A percentile compares a stretch with the other conserved stretches of the same genome.
These are phyloP conservation scores for Apogon hyalosoma DNA, from an alignment of 2,797 vertebrate genomes.

Conservation along the genomic window DNA sequence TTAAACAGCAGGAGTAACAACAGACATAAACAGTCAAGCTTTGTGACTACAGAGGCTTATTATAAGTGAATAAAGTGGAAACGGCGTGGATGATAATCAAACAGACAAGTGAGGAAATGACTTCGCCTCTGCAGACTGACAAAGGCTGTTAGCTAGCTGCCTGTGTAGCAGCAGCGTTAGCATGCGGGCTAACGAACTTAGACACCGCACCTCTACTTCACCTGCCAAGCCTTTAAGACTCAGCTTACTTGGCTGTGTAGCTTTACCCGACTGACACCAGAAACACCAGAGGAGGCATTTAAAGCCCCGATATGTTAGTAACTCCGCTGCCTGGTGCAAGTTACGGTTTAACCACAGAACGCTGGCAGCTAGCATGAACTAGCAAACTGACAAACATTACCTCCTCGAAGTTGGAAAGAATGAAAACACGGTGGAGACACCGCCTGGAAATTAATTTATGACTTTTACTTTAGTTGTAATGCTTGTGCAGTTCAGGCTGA, in stretches of 20 bases:
- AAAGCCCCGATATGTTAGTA: background rate
- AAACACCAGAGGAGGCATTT: accelerated
- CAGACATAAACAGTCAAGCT: background rate
- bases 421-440: background rate
- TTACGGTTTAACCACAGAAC: conserved; percentile 36
- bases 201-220: conserved; percentile 25
- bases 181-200: conserved; percentile 70
- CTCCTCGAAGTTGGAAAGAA: background rate
- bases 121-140: conserved; percentile 63
- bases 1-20: background rate
- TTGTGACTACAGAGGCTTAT: background rate
- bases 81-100: background rate
- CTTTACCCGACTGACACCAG: background rate
- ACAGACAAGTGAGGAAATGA: conserved; percentile 61
- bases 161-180: conserved; percentile 65
- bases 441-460: background rate
- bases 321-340: conserved; percentile 21
- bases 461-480: background rate
- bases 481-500: background rate
- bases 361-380: conserved; percentile 69
- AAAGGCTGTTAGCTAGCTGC: conserved; percentile 75
- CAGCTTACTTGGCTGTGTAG: too few species aligned
- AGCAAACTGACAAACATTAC: conserved; percentile 57
- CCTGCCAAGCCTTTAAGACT: background rate
- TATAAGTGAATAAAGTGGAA: background rate